A percentile compares a stretch with the other conserved stretches of the same genome.
Conservation (phyloP, 1,140 invertebrate genomes). For the Watersipora subatra region DNA sequence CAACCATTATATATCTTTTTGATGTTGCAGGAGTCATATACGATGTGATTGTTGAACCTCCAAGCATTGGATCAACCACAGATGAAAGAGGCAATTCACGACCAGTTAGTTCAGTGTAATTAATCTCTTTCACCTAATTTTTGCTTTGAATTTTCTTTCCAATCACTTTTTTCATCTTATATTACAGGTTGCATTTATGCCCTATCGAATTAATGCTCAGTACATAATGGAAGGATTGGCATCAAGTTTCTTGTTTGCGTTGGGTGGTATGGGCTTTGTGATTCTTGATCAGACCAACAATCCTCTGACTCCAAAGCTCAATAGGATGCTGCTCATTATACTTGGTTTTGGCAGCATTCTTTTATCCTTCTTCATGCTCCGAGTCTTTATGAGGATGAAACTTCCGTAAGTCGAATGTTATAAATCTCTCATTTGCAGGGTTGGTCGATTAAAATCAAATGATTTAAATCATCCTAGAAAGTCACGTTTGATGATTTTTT, state of each 20-base stretch:
- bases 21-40: slow-evolving; percentile 99
- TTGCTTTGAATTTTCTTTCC: neutral
- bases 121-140: neutral
- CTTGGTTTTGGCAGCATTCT: slow-evolving; percentile 85
- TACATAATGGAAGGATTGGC: slow-evolving; percentile 98
- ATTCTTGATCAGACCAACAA: slow-evolving; percentile 86
- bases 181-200: slow-evolving; percentile 84
- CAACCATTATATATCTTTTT: no score
- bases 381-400: slow-evolving; percentile 99
- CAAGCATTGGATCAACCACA: slow-evolving; percentile 89
- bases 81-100: slow-evolving; percentile 89
- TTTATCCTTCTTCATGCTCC: slow-evolving; percentile 87
- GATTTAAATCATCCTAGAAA: no score
- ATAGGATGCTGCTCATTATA: slow-evolving; percentile 74
- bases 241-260: slow-evolving; percentile 86
- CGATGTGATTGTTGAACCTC: slow-evolving; percentile 95
- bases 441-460: no score
- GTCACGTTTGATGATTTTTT: no score
- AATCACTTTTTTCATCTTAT: no score
- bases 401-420: slow-evolving; percentile 52
- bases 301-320: slow-evolving; percentile 77
- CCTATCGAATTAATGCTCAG: slow-evolving; percentile 91
- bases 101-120: slow-evolving; percentile 47
- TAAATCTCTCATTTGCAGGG: no score
- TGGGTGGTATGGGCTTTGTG: slow-evolving; percentile 90